Percentiles rank a stretch among this genome's conserved stretches.
These are phyloP conservation scores for Drosophila percnosoma DNA, from an alignment of 2,888 invertebrate genomes.

Conservation along the genomic window DNA sequence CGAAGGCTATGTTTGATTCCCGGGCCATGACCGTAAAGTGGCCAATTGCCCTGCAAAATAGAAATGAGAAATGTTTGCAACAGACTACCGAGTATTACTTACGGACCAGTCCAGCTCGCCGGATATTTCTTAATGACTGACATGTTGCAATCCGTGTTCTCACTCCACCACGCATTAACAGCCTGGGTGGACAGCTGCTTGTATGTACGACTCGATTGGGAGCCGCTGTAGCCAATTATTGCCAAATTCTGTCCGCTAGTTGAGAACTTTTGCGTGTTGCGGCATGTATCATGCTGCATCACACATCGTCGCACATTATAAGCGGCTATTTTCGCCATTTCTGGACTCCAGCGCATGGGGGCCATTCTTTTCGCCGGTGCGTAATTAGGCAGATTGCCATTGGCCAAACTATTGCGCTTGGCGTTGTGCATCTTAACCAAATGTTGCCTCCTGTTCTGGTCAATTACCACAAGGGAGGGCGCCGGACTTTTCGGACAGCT, in stretches of 20 bases:
- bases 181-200: constrained; percentile 4
- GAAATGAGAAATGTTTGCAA: too few species aligned
- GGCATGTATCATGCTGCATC: constrained; percentile 55
- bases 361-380: constrained; percentile 52
- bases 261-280: constrained; percentile 40
- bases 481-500: constrained; percentile 47
- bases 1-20: constrained; percentile 34
- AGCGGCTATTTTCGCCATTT: constrained; percentile 52
- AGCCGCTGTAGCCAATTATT: constrained; percentile 11
- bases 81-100: constrained; percentile 15
- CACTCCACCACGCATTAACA: constrained; percentile 58
- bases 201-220: background rate
- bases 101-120: constrained; percentile 29
- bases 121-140: constrained; percentile 45
- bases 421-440: constrained; percentile 43
- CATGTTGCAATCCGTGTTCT: constrained; percentile 45
- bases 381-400: constrained; percentile 28
- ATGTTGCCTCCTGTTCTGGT: background rate
- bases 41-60: constrained; percentile 34
- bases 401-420: constrained; percentile 39
- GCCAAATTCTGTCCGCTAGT: constrained; percentile 57
- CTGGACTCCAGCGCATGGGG: constrained; percentile 49
- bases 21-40: constrained; percentile 60
- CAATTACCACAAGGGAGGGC: constrained; percentile 15
- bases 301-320: constrained; percentile 52